Base-by-base conservation (phyloP, 2,888 invertebrate genomes). In the Spisula subtruncata region DNA sequence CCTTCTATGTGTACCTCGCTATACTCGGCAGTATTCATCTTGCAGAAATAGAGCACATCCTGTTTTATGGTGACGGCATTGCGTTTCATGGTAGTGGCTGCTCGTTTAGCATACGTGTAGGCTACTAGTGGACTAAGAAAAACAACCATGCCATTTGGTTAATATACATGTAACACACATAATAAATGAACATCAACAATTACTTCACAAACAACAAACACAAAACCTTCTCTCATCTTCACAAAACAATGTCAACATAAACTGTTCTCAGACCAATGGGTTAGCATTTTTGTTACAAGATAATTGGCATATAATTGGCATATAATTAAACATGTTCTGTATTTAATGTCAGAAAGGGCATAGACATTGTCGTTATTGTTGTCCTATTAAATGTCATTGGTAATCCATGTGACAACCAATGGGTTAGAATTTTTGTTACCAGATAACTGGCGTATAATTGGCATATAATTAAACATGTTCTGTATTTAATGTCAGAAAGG, bases 71-170 rank as follows among this genome's bases (percentile, higher is more conserved):
- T 94, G 51, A 95, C 95, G 79, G 95, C 96, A 79, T 94, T 94
- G 85, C 93, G 86, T 85, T 90, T 93, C 93, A 94, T 92, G 35
- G 94, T 93, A 41, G 91, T 92, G 96, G 97, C 97, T 96, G 97
- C 97, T 83, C 91, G 93, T 94, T 95, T 92, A 71, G 92, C 92
- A 89, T 81, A 92, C 32, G 91, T 93, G 89, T 91, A 91, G 81
- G 91, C 90, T 89, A 92, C 88, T 87, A 92, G 89, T 18, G 90
- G 92, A 89, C 92, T 92, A 81, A 75, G 81, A 87, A 87, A 48
- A 51, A 75, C 35, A 75, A 75, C 75, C 75, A 75, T 75, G 75
- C 75, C 75, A 75, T 75, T 35, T 8, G 25, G 66, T 85, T 79
- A 85, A 35, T 79, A 54, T 35, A 41, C 46, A n/a, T n/a, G n/a